A percentile compares a stretch with the other conserved stretches of the same genome.
Conservation (phyloP, 2,113 vertebrate genomes). For the Macquaria australasica region DNA sequence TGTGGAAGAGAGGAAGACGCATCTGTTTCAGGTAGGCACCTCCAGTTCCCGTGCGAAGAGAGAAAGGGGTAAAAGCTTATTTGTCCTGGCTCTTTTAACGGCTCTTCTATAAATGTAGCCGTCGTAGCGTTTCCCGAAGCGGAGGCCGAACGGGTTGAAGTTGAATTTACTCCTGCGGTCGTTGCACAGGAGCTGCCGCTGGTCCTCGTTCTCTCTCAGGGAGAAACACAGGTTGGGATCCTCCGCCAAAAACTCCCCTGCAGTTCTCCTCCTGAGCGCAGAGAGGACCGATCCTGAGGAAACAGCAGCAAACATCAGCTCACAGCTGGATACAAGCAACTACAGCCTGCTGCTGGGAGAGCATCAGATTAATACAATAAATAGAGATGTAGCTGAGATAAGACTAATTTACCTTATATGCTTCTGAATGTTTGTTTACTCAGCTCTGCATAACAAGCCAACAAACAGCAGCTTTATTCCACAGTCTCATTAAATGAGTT, state of each 20-base stretch:
- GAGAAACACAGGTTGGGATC: conserved; percentile 79
- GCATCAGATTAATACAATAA: neutral
- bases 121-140: conserved; percentile 83
- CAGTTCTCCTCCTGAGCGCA: conserved; percentile 9
- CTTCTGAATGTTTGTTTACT: too few species aligned
- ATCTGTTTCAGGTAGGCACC: conserved; percentile 52
- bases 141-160: conserved; percentile 85
- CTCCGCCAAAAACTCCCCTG: conserved; percentile 54
- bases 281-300: conserved; percentile 56
- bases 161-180: conserved; percentile 85
- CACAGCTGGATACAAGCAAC: neutral
- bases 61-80: conserved; percentile 50
- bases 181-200: conserved; percentile 81
- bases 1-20: neutral
- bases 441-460: too few species aligned
- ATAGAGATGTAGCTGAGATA: too few species aligned
- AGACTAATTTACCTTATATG: too few species aligned
- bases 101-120: conserved; percentile 29
- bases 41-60: conserved; percentile 71
- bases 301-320: neutral
- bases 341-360: neutral
- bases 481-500: too few species aligned
- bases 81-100: conserved; percentile 33
- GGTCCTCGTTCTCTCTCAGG: conserved; percentile 72
- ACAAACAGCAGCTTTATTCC: too few species aligned